Base-by-base conservation (phyloP, 1,140 invertebrate genomes). In the Batillaria attramentaria region DNA sequence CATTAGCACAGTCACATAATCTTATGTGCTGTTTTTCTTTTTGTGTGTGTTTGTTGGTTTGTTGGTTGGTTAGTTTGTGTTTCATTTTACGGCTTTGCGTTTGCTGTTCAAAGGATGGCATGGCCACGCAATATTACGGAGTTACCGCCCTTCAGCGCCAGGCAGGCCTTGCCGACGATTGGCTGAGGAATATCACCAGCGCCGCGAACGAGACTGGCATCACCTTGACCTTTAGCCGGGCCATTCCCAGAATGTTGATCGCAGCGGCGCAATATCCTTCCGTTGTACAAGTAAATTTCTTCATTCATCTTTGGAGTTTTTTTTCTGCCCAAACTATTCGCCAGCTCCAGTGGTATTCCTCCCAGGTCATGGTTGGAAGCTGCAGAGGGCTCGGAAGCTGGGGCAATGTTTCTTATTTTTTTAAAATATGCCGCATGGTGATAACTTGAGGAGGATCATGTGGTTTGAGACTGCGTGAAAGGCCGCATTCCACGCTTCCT, bases 201-300 rank as follows among this genome's bases (percentile, higher is more conserved):
- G 68, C 68, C 68, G 68, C 68, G 6, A 16, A n/a, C 42, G 37
- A 70, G 18, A 41, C 68, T 28, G 68, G 68, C 3, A n/a, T 70
- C 68, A 70, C 35, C n/a, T 42, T 70, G 68, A 70, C 68, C 68
- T 70, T 70, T 0, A 70, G 68, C 24, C 35, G 42, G 16, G 68
- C 68, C 3, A 35, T 70, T 70, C 68, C 68, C 68, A 70, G 68
- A 18, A 70, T 70, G 35, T 20, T 70, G 8, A 39, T 70, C 37
- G 68, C 33, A 28, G 68, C 68, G 39, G 33, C 68, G 28, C 68
- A 24, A 70, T 41, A 41, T 42, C 68, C 68, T 1, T 35, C 68
- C 42, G 68, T 70, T 16, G 31, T 42, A 16, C 68, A 70, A 41
- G 68, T 70, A 6, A 33, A 35, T 35, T 8, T 16, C 60, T 50